Evolutionary conservation across 2,888 invertebrate species (phyloP), one percentile per base, ranked within the genome.

Genomic region (Euspilapteryx auroguttella): DNA sequence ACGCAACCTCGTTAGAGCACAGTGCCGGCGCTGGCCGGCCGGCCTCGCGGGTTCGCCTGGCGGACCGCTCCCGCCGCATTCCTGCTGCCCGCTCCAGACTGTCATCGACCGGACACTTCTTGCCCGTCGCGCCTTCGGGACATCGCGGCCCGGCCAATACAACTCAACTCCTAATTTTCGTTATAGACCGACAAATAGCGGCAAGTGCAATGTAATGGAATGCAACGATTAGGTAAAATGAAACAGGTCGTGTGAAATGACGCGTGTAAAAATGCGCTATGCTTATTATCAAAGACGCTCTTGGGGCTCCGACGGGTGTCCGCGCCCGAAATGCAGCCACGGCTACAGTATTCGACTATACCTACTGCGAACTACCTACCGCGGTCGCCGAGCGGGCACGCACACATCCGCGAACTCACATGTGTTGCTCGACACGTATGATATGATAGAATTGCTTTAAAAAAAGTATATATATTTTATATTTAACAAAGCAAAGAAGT

Each of bases 291-390:
- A 13, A 14, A 25, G 55, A 50, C 54, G 49, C 14, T n/a, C 49
- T 40, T 49, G 69, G 52, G 69, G 62, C 63, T 57, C 55, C 45
- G 51, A 34, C 55, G 69, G 69, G 71, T 65, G 55, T 53, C 50
- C 53, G 45, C 45, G 31, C 27, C 27, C 32, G 26, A 29, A 32
- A 32, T 34, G 34, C 34, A 34, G 12, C 24, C n/a, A n/a, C n/a
- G n/a, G n/a, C n/a, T n/a, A n/a, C n/a, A n/a, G n/a, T n/a, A n/a
- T n/a, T n/a, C n/a, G n/a, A n/a, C n/a, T n/a, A n/a, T n/a, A n/a
- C n/a, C n/a, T n/a, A n/a, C n/a, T n/a, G n/a, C n/a, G n/a, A n/a
- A n/a, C n/a, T n/a, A n/a, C n/a, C n/a, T n/a, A 11, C 3, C 25
- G 25, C 17, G 17, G 17, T 30, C 36, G 25, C 29, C 25, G 30